Conservation (phyloP, 2,888 invertebrate genomes). For the Panopea generosa region DNA sequence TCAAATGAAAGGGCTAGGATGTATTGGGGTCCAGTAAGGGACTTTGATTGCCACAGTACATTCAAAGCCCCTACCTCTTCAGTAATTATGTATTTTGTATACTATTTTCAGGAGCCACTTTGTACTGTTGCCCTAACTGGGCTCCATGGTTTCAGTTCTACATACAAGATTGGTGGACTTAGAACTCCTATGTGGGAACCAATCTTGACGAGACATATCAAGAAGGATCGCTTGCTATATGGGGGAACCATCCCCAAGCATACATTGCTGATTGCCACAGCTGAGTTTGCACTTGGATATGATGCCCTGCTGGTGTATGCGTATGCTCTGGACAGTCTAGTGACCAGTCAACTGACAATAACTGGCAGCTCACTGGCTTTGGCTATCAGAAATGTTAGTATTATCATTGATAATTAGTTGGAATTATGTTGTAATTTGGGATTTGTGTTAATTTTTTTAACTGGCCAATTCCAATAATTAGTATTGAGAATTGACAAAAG, state of each 20-base stretch:
- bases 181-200: conserved; percentile 56
- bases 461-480: no score
- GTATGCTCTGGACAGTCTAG: conserved; percentile 47
- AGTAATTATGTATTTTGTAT: no score
- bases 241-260: conserved; percentile 49
- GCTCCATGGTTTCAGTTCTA: conserved; percentile 38
- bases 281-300: conserved; percentile 65
- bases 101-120: conserved; percentile 47
- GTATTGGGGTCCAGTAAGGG: no score
- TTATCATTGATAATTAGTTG: neutral
- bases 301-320: conserved; percentile 62
- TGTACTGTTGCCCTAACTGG: conserved; percentile 63
- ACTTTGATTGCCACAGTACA: no score
- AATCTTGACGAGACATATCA: conserved; percentile 45
- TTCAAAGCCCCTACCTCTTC: no score
- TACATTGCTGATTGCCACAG: conserved; percentile 50
- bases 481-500: no score
- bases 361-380: conserved; percentile 49
- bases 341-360: conserved; percentile 47
- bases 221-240: conserved; percentile 49
- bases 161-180: conserved; percentile 52
- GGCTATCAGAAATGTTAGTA: conserved; percentile 58
- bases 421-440: no score
- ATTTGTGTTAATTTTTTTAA: no score
- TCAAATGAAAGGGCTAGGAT: no score